Conservation (phyloP, 2,797 vertebrate species). For the Leptodactylus fallax region DNA sequence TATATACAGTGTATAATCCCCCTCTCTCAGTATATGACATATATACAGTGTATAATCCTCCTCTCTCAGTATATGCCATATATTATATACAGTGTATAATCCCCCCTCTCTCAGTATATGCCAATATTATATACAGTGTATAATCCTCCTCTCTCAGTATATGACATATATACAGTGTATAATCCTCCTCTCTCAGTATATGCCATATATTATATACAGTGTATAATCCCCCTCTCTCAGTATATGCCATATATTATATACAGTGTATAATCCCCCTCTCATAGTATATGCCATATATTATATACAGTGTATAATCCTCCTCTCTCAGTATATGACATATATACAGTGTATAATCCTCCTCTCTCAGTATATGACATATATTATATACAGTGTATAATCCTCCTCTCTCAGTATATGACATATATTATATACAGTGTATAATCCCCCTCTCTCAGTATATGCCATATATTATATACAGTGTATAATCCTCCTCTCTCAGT, state of each 20-base stretch:
- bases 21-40: no score
- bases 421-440: background rate
- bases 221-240: background rate
- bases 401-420: background rate
- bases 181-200: no score
- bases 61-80: no score
- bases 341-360: background rate
- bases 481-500: background rate
- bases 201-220: background rate
- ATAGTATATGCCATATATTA: background rate
- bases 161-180: no score
- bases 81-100: no score
- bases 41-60: no score
- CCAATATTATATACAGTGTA: no score
- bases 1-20: no score
- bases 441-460: no score
- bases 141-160: background rate
- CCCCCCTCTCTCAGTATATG: no score
- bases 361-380: background rate
- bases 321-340: background rate
- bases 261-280: background rate
- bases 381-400: no score
- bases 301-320: background rate
- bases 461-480: background rate
- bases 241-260: background rate